A percentile compares a stretch with the other conserved stretches of the same genome.
These are phyloP conservation scores for Hippocampus barbouri DNA, from an alignment of 2,113 vertebrate species.

Conservation along the genomic window DNA sequence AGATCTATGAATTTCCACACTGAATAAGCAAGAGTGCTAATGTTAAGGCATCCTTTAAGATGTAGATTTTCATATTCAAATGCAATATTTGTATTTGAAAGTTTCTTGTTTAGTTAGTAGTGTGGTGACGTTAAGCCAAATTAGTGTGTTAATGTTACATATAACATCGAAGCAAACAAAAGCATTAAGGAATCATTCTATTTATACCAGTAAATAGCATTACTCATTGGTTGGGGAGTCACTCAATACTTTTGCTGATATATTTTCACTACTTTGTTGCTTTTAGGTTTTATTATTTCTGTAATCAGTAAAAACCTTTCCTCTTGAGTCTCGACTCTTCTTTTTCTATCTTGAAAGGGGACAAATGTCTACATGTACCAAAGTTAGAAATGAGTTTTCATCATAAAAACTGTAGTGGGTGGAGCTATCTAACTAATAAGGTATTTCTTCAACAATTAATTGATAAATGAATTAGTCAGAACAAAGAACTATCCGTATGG, in stretches of 20 bases:
- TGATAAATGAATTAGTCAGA: no score
- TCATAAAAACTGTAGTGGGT: no score
- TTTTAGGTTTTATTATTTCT: background rate
- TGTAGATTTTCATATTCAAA: constrained; percentile 16
- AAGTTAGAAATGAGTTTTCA: no score
- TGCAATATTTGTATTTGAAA: constrained; percentile 6
- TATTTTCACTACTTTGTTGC: background rate
- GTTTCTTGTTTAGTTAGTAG: constrained; percentile 4
- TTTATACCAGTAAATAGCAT: background rate
- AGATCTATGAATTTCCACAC: constrained; percentile 49
- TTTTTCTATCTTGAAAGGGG: no score
- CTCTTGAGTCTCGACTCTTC: no score
- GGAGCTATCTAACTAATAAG: no score
- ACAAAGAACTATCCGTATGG: no score
- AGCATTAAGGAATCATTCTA: background rate
- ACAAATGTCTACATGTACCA: no score
- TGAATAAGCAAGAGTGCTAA: constrained; percentile 39
- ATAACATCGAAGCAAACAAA: background rate
- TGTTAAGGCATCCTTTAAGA: constrained; percentile 39
- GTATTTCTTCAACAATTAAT: no score
- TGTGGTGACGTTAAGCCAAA: background rate
- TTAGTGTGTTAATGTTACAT: background rate
- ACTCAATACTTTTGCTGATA: background rate
- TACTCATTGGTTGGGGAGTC: background rate
- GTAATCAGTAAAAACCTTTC: no score